These are phyloP conservation scores for Siniperca knerii DNA, from an alignment of 2,113 vertebrate species.

Conservation along the genomic window DNA sequence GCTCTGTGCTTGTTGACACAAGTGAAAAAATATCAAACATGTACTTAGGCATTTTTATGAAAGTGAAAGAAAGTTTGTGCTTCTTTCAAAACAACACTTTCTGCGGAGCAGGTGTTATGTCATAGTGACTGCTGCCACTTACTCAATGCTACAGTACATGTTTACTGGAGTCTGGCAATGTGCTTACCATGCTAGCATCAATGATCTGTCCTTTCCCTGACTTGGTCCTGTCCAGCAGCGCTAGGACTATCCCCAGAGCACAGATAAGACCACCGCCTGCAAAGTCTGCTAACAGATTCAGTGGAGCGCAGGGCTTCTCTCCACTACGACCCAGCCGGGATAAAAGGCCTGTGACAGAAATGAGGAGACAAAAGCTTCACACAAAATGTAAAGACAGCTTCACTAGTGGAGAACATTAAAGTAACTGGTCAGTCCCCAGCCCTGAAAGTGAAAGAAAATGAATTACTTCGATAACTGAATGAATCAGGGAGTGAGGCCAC, in stretches of 20 bases:
- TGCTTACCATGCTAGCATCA: conserved; percentile 94
- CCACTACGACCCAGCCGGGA: conserved; percentile 89
- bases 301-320: conserved; percentile 89
- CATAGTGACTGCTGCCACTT: no score
- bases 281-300: conserved; percentile 96
- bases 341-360: conserved; percentile 86
- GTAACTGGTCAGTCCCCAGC: not conserved
- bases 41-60: not conserved
- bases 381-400: not conserved
- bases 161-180: not conserved
- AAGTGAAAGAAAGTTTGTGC: not conserved
- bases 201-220: conserved; percentile 94
- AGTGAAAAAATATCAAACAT: not conserved
- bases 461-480: not conserved
- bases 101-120: not conserved
- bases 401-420: not conserved
- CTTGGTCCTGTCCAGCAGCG: conserved; percentile 89
- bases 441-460: not conserved
- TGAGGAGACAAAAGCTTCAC: not conserved
- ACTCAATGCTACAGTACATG: no score
- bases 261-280: conserved; percentile 92
- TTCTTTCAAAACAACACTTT: not conserved
- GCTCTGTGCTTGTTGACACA: not conserved
- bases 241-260: conserved; percentile 89
- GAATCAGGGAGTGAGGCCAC: not conserved